phyloP scores from a whole-genome alignment of 2,113 vertebrate species.

The Saccopteryx leptura region DNA sequence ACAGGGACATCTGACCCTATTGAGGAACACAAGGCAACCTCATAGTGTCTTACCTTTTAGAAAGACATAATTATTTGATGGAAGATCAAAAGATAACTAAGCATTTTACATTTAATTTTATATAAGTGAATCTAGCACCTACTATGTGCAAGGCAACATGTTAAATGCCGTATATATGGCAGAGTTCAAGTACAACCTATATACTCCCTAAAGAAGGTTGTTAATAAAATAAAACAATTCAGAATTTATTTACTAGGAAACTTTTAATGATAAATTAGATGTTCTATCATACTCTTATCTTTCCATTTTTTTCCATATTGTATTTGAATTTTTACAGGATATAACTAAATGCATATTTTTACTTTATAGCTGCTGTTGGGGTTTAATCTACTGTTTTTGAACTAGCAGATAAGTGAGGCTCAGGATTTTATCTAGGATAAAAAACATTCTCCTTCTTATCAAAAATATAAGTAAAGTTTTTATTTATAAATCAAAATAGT shows the following conservation, averaged over 20 bases:
- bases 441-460: slow-evolving; percentile 38
- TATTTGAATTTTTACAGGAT: slow-evolving; percentile 46
- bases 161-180: background rate
- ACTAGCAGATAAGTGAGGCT: background rate
- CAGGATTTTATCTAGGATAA: slow-evolving; percentile 41
- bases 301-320: background rate
- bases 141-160: background rate
- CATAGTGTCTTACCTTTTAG: background rate
- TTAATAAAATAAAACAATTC: slow-evolving; percentile 48
- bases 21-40: background rate
- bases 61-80: slow-evolving; percentile 14
- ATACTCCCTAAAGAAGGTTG: background rate
- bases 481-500: slow-evolving; percentile 38
- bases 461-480: slow-evolving; percentile 51
- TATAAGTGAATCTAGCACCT: background rate
- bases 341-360: slow-evolving; percentile 13
- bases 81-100: background rate
- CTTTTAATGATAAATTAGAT: slow-evolving; percentile 26
- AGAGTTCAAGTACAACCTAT: background rate
- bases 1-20: background rate
- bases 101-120: slow-evolving; percentile 53
- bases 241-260: slow-evolving; percentile 25
- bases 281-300: background rate
- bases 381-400: slow-evolving; percentile 25
- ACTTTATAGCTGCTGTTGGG: slow-evolving; percentile 15